Base-by-base conservation (phyloP, 2,888 invertebrate genomes). In the Nomada ferruginata region DNA sequence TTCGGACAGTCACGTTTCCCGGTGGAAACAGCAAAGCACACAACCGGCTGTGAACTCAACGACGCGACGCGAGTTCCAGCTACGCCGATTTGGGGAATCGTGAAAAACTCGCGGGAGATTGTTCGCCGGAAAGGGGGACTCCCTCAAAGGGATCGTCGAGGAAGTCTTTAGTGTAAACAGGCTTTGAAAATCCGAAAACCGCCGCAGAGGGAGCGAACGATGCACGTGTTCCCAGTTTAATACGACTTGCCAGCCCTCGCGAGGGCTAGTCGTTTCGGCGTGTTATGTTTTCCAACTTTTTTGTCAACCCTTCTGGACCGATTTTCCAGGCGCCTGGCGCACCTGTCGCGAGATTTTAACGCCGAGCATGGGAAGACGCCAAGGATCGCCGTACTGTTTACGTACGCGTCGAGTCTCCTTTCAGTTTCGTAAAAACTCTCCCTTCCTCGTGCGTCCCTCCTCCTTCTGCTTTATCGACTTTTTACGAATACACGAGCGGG, bases 101-200 rank as follows among this genome's bases (percentile, higher is more conserved):
- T 26, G 42, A 59, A 47, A 59, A 84, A 60, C 53, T 60, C 42
- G 47, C 50, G 57, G 69, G 61, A 61, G 65, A 68, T 55, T 23
- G 36, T 61, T 73, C 47, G 85, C 71, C 77, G 83, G 83, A 79
- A 88, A 72, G 64, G 47, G 61, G 57, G 73, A 59, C 73, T 60
- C 69, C 82, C 74, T 84, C 82, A 85, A 83, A 79, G 82, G 76
- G 71, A 73, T 66, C 57, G 73, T 42, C 85, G 42, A 87, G 88
- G 89, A 88, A 89, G 86, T 85, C 68, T 55, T 70, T 44, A 83
- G 26, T 75, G 80, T 89, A 88, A 88, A 88, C 87, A 87, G 76
- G 60, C 76, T 75, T 75, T 76, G 74, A 79, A 71, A 84, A 85
- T 66, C 57, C 80, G 55, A 47, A 64, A 53, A 5, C 29, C 47